Conservation (phyloP, 2,888 invertebrate genomes). For the Phania funesta region DNA sequence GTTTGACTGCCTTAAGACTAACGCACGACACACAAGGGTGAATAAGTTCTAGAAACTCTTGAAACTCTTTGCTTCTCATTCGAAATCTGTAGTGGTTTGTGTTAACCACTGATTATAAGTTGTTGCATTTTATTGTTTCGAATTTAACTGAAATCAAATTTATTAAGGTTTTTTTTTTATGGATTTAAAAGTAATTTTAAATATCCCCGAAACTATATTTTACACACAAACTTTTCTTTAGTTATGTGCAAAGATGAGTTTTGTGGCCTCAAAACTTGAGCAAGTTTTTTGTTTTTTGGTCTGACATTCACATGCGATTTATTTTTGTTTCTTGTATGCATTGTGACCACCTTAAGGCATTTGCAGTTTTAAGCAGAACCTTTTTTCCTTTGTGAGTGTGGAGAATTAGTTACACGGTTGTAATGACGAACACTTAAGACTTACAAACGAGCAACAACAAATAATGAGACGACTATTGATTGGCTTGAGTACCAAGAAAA, state of each 20-base stretch:
- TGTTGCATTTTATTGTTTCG: too few species aligned
- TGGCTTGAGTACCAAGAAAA: not conserved
- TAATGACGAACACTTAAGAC: slow-evolving; percentile 9
- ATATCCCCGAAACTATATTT: slow-evolving; percentile 43
- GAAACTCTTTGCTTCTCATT: too few species aligned
- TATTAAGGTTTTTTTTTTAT: too few species aligned
- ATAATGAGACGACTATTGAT: slow-evolving; percentile 31
- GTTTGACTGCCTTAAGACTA: too few species aligned
- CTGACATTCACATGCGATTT: slow-evolving; percentile 70
- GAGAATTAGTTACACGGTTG: not conserved
- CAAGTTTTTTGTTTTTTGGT: slow-evolving; percentile 70
- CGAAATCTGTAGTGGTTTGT: too few species aligned
- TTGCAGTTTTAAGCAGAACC: slow-evolving; percentile 43
- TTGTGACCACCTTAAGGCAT: slow-evolving; percentile 58
- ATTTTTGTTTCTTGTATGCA: slow-evolving; percentile 53
- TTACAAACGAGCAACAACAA: not conserved
- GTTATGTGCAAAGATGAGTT: slow-evolving; percentile 39
- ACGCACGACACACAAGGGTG: too few species aligned
- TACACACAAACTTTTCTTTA: slow-evolving; percentile 16
- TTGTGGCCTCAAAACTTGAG: slow-evolving; percentile 69
- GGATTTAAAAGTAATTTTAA: not conserved
- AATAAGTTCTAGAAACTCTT: too few species aligned
- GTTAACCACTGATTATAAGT: too few species aligned
- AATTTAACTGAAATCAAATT: too few species aligned
- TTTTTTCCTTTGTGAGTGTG: not conserved